Conservation (phyloP, 1,140 invertebrate species). For the Cydia splendana region DNA sequence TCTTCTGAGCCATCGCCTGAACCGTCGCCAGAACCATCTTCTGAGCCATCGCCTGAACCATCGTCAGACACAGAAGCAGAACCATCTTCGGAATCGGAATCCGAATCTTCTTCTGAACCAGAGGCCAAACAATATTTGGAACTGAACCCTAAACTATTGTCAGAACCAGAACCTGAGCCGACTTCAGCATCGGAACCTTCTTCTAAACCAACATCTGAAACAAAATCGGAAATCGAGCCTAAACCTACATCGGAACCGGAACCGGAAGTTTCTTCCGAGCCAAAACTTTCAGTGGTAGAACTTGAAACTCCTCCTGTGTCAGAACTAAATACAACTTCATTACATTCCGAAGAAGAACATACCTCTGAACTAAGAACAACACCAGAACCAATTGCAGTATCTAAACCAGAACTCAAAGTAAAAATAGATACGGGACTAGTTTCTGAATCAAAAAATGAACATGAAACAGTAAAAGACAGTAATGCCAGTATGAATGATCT, state of each 20-base stretch:
- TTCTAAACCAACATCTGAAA: slow-evolving; percentile 40
- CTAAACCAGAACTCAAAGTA: not conserved
- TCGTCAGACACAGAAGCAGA: slow-evolving; percentile 40
- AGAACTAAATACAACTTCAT: not conserved
- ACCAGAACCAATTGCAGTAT: slow-evolving; percentile 40
- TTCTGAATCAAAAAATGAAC: slow-evolving; percentile 48
- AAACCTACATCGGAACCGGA: slow-evolving; percentile 35
- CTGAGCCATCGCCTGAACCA: slow-evolving; percentile 47
- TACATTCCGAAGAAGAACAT: not conserved
- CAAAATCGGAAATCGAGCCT: not conserved
- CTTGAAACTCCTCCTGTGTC: not conserved
- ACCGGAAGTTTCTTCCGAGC: slow-evolving; percentile 49
- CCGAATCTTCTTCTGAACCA: slow-evolving; percentile 44
- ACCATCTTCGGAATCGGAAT: slow-evolving; percentile 36
- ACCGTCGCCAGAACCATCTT: slow-evolving; percentile 46
- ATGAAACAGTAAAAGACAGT: slow-evolving; percentile 45
- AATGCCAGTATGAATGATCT: slow-evolving; percentile 37
- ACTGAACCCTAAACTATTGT: slow-evolving; percentile 33
- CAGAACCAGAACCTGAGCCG: slow-evolving; percentile 46
- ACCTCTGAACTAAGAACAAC: slow-evolving; percentile 43
- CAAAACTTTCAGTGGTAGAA: slow-evolving; percentile 35
- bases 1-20: slow-evolving; percentile 41
- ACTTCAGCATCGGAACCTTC: slow-evolving; percentile 36
- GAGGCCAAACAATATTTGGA: slow-evolving; percentile 40
- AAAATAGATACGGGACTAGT: not conserved